Base-by-base conservation (phyloP, 2,888 invertebrate species). In the Andrena hattorfiana region DNA sequence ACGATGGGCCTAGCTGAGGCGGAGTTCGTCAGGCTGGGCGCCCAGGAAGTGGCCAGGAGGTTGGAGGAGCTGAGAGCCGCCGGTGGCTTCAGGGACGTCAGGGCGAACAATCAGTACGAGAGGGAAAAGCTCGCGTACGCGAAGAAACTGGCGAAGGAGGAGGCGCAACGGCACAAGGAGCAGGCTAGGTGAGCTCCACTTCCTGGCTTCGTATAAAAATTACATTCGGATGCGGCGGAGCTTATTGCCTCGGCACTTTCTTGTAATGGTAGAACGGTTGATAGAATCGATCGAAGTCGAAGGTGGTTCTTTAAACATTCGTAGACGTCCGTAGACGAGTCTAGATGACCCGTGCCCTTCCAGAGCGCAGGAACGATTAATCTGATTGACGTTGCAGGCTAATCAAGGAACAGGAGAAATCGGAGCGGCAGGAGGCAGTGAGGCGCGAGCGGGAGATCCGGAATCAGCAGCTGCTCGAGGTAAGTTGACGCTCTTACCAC, bases 381-480 rank as follows among this genome's bases (percentile, higher is more conserved):
- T 84, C 30, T 48, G 60, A 16, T 7, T 7, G 2, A 56, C 28
- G 32, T 87, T 89, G 10, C 89, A 94, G 94, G 83, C 94, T 97
- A 87, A 95, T 96, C 82, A 96, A 96, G 90, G 97, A 97, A 91
- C 95, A 97, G 68, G 98, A 98, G 93, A 96, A 97, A 88, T 96
- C 96, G 26, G 98, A 98, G 92, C 96, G 97, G 86, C 96, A 98
- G 83, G 98, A 98, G 92, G 96, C 97, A 76, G 96, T 97, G 59
- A 96, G 98, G 87, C 95, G 98, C 89, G 97, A 97, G 94, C 96
- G 97, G 92, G 97, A 97, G 94, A 96, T 96, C 67, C 95, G 97
- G 88, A 97, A 97, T 92, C 98, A 98, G 90, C 98, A 98, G 93
- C 95, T 98, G 56, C 94, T 98, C 89, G 98, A 98, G 97, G 98